Conservation (phyloP, 2,797 vertebrate genomes). For the Mionectes olivaceus region DNA sequence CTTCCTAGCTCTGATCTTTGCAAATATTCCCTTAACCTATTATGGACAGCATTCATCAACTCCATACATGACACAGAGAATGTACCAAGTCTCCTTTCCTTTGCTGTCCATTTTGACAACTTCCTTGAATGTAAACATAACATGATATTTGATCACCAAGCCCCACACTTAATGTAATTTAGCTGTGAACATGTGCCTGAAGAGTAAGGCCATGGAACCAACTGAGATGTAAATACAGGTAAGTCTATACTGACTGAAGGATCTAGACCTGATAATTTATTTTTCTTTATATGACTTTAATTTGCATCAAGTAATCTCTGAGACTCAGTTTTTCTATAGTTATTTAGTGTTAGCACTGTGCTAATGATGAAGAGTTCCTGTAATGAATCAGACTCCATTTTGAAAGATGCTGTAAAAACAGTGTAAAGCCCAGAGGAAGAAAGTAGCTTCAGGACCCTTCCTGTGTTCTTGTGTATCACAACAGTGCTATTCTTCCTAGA, state of each 20-base stretch:
- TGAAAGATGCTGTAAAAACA: neutral
- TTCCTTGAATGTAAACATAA: neutral
- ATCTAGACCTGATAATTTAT: neutral
- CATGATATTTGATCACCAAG: neutral
- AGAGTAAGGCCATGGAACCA: neutral
- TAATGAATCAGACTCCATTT: neutral
- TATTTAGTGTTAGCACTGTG: neutral
- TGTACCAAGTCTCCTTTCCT: neutral
- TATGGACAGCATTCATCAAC: neutral
- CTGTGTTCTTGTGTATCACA: neutral
- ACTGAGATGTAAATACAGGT: neutral
- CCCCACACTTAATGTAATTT: neutral
- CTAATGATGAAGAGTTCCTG: neutral
- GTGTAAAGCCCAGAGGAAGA: neutral
- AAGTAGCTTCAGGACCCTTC: neutral
- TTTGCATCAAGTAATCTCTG: neutral
- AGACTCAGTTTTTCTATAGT: neutral
- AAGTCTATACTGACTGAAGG: neutral
- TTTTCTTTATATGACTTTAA: neutral
- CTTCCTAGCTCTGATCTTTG: neutral
- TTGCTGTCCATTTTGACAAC: neutral
- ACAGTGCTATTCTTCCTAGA: neutral
- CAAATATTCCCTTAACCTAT: neutral
- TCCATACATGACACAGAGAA: neutral
- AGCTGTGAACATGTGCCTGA: neutral